Percentiles rank a stretch among this genome's conserved stretches.
Evolutionary conservation across 1,140 invertebrate genomes (phyloP).

Genomic region (Brachionus paranguensis): DNA sequence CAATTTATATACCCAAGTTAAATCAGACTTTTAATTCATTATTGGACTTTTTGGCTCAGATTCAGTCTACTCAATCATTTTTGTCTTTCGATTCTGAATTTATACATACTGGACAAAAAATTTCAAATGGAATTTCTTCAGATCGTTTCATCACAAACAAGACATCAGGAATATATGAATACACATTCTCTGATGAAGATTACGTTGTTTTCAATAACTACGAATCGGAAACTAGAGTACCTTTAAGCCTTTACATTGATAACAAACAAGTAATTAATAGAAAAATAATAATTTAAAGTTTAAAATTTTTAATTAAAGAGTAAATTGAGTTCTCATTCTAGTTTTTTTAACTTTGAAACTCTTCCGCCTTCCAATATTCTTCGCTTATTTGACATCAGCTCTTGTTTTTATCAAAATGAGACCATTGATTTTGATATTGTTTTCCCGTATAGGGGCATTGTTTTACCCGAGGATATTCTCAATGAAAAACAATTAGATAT

Average conservation of each 20-base stretch:
- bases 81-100: neutral
- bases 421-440: neutral
- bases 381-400: neutral
- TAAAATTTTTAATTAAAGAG: neutral
- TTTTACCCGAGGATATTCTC: neutral
- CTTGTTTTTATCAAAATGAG: neutral
- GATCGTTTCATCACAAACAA: slow-evolving; percentile 15
- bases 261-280: neutral
- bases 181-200: slow-evolving; percentile 29
- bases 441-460: neutral
- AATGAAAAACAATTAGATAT: neutral
- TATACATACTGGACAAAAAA: neutral
- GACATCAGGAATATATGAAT: slow-evolving; percentile 2
- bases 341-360: slow-evolving; percentile 26
- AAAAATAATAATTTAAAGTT: neutral
- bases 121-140: slow-evolving; percentile 1
- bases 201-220: neutral
- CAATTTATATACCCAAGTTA: neutral
- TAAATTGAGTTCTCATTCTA: slow-evolving; percentile 15
- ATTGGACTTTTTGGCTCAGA: neutral
- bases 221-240: slow-evolving; percentile 4
- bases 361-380: neutral
- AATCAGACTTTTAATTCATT: neutral
- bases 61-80: slow-evolving; percentile 1
- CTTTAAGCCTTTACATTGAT: slow-evolving; percentile 17